phyloP scores from a whole-genome alignment of 2,113 vertebrate species.

The Uria aalge region DNA sequence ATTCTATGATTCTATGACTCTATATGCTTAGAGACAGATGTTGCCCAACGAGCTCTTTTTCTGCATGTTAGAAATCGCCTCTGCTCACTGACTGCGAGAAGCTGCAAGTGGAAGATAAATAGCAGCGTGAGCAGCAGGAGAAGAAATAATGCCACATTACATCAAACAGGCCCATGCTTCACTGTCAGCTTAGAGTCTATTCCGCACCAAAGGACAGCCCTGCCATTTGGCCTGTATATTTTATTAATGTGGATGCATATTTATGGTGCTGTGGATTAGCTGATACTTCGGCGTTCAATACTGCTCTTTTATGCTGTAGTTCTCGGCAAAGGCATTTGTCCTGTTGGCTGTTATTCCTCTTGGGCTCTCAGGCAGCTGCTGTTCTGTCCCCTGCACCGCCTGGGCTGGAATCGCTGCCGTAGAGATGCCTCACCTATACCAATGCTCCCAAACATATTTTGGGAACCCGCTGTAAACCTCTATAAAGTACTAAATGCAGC shows the following conservation, averaged over 20 bases:
- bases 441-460: fast-evolving
- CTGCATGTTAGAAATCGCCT: not conserved
- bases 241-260: not conserved
- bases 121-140: not conserved
- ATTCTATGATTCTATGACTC: no score
- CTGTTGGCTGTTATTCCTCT: not conserved
- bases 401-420: not conserved
- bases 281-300: not conserved
- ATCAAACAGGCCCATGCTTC: not conserved
- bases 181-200: constrained; percentile 1
- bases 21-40: not conserved
- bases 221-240: not conserved
- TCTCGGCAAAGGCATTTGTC: not conserved
- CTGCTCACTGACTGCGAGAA: not conserved
- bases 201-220: not conserved
- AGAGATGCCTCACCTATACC: not conserved
- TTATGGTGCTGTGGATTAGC: not conserved
- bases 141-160: not conserved
- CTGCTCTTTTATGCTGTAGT: not conserved
- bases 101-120: constrained; percentile 34
- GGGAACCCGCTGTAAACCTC: not conserved
- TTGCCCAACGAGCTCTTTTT: not conserved
- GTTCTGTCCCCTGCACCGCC: not conserved
- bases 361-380: not conserved
- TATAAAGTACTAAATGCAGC: not conserved